Evolutionary conservation across 2,888 invertebrate genomes (phyloP).

Genomic region (Drymonia ruficornis): DNA sequence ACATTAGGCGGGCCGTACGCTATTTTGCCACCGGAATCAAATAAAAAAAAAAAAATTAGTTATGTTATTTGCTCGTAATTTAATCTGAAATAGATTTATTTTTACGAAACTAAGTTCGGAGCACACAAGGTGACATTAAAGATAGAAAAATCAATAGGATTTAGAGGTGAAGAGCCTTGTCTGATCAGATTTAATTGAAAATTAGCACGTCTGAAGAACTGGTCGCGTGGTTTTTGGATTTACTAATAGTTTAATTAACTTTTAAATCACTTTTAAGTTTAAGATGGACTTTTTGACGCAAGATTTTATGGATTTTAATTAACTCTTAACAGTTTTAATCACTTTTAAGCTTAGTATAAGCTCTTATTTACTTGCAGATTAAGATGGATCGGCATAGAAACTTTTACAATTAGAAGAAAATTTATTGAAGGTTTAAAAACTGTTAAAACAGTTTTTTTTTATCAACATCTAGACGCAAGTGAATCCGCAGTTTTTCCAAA

Average conservation of each 20-base stretch:
- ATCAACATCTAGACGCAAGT: too few species aligned
- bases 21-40: too few species aligned
- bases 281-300: background rate
- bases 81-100: too few species aligned
- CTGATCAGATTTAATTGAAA: background rate
- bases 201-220: background rate
- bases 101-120: background rate
- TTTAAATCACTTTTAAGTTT: background rate
- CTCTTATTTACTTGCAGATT: background rate
- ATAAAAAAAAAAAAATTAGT: too few species aligned
- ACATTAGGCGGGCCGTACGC: too few species aligned
- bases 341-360: background rate
- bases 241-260: background rate
- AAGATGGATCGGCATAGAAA: background rate
- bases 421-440: too few species aligned
- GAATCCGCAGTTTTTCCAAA: too few species aligned
- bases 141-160: slow-evolving; percentile 6
- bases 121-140: slow-evolving; percentile 19
- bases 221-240: background rate
- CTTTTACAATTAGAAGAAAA: too few species aligned
- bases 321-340: background rate
- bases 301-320: slow-evolving; percentile 4
- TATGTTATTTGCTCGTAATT: too few species aligned
- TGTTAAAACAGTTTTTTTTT: too few species aligned
- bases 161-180: slow-evolving; percentile 2